Evolutionary conservation across 2,797 vertebrate species (phyloP).

Genomic region (Dryobates pubescens): DNA sequence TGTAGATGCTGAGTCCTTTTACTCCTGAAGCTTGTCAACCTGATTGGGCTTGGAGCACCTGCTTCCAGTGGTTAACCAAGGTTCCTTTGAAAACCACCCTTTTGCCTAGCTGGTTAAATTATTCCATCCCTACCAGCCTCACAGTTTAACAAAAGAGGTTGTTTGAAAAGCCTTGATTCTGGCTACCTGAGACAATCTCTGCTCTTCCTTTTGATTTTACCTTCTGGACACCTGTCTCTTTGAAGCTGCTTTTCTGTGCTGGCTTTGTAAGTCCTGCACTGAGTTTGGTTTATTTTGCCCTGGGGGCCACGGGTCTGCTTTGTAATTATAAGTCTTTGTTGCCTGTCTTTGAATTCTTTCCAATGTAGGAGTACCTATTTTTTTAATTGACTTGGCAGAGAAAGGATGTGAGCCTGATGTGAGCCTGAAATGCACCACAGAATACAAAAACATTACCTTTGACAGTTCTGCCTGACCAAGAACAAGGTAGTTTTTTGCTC

Average conservation of each 20-base stretch:
- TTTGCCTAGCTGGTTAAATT: not conserved
- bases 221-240: not conserved
- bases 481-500: not conserved
- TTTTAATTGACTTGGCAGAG: conserved; percentile 58
- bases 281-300: conserved; percentile 1
- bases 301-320: not conserved
- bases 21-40: not conserved
- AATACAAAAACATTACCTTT: not conserved
- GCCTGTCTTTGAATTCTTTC: conserved; percentile 36
- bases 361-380: not conserved
- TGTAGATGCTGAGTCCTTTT: not conserved
- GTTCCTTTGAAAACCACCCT: not conserved
- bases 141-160: not conserved
- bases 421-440: not conserved
- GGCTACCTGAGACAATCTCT: not conserved
- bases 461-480: not conserved
- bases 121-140: not conserved
- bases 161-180: not conserved
- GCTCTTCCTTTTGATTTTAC: not conserved
- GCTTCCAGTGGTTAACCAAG: not conserved
- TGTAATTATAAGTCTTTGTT: conserved; percentile 26
- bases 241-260: not conserved
- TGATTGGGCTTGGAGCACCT: not conserved
- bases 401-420: not conserved
- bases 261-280: not conserved